These are phyloP conservation scores for Botia almorhae DNA, from an alignment of 2,797 vertebrate species.

Conservation along the genomic window DNA sequence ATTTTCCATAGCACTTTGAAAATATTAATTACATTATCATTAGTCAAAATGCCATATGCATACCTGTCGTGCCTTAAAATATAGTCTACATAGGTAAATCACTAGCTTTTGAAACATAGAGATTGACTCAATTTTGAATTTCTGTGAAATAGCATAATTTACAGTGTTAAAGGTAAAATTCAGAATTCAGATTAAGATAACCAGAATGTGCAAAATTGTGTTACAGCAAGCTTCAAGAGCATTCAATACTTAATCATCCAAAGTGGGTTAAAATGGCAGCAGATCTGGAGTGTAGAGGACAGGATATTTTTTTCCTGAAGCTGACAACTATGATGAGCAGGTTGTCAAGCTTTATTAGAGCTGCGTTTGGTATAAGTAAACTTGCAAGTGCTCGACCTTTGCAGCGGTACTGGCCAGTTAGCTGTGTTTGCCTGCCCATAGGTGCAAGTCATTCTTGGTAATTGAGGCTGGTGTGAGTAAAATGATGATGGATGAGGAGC, in stretches of 20 bases:
- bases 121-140: not conserved
- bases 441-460: constrained; percentile 70
- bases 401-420: not conserved
- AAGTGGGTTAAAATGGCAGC: constrained; percentile 2
- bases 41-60: no score
- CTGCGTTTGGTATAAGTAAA: constrained; percentile 40
- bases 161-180: no score
- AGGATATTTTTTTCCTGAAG: not conserved
- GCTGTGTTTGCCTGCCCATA: constrained; percentile 53
- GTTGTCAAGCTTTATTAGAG: not conserved
- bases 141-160: not conserved
- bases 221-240: not conserved
- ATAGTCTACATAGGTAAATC: not conserved
- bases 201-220: not conserved
- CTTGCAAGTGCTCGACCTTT: constrained; percentile 22
- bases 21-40: no score
- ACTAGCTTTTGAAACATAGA: not conserved
- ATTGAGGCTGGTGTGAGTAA: constrained; percentile 71
- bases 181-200: no score
- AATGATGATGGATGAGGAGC: constrained; percentile 73
- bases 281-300: constrained; percentile 3
- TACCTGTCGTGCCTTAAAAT: not conserved
- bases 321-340: constrained; percentile 7
- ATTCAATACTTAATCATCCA: not conserved
- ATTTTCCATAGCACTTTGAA: no score